Evolutionary conservation across 2,888 invertebrate species (phyloP), one percentile per base, ranked within the genome.

Genomic region (Eumacrocentrus americanus): DNA sequence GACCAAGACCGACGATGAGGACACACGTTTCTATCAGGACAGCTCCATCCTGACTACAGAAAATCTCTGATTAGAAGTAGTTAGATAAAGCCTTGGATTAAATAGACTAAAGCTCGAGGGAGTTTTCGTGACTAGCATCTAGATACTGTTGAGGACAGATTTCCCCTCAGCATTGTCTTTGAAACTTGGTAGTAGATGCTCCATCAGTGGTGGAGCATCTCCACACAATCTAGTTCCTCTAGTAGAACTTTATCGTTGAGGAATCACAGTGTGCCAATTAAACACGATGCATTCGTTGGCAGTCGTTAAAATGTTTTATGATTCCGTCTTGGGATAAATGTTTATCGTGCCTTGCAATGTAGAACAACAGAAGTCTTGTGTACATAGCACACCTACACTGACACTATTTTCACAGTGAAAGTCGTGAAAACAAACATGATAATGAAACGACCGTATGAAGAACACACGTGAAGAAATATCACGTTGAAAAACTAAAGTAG

Each of bases 221-320:
- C n/a, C n/a, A n/a, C n/a, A n/a, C n/a, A n/a, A n/a, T n/a, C n/a
- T n/a, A n/a, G n/a, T n/a, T n/a, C n/a, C 29, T 9, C 29, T 29
- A 29, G 29, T 29, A 6, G n/a, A 25, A 46, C 14, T 46, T 46
- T 23, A 46, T 46, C n/a, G 14, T 5, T 46, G 46, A 22, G 6
- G 7, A 23, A 23, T 23, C 22, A 14, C 22, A 14, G n/a, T 12
- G 14, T 12, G 14, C 57, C 50, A 58, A 58, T 58, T 58, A 58
- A 58, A 40, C 22, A 48, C 16, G 16, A 20, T 20, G 34, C 42
- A 42, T 50, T 35, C 23, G 42, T 42, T 25, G 23, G 47, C 22
- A 23, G 44, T 54, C 44, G 35, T 54, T 42, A 54, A 44, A 34
- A n/a, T 4, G 11, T n/a, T 54, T 54, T 54, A 54, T 29, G 54